Base-by-base conservation (phyloP, 2,888 invertebrate genomes). In the Harpagoxenus sublaevis region DNA sequence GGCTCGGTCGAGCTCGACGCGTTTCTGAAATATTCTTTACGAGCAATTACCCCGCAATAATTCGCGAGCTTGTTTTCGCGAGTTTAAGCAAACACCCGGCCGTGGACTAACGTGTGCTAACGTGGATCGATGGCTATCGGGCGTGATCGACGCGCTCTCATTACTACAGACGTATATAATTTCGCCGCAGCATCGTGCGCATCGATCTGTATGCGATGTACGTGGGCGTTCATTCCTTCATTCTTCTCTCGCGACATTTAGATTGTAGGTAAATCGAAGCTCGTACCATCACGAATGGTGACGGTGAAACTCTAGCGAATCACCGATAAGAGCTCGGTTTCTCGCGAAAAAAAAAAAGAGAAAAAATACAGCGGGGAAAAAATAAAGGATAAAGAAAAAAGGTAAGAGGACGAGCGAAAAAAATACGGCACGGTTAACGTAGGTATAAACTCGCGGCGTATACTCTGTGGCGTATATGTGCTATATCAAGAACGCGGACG, bases 371-470 rank as follows among this genome's bases (percentile, higher is more conserved):
- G 42, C 15, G 12, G 28, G 12, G 5, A 18, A 10, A 18, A 35
- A 39, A 63, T 35, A n/a, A 2, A 63, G 2, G 3, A 3, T 1
- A 9, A 23, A 28, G 45, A 51, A 28, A 57, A 51, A 23, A 2
- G 23, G 8, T 60, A 23, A 35, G 23, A 71, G 4, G 0, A 23
- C 39, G 8, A 57, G 48, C 4, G 15, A 75, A 53, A 75, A 53
- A 82, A 63, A 82, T 75, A 82, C 12, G 53, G 12, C 23, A 42
- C 18, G 42, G 51, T 55, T 71, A 79, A 85, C 79, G 82, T 53
- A 23, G 23, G 23, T 23, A 77, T 15, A 65, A 89, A 77, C 62
- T 70, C 81, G 53, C 79, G 28, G 6, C 87, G 79, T 89, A 85
- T 23, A 23, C 23, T 23, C 39, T 35, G 57, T 28, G 12, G 68